phyloP scores from a whole-genome alignment of 1,140 invertebrate species.

The Sarcophaga peregrina region DNA sequence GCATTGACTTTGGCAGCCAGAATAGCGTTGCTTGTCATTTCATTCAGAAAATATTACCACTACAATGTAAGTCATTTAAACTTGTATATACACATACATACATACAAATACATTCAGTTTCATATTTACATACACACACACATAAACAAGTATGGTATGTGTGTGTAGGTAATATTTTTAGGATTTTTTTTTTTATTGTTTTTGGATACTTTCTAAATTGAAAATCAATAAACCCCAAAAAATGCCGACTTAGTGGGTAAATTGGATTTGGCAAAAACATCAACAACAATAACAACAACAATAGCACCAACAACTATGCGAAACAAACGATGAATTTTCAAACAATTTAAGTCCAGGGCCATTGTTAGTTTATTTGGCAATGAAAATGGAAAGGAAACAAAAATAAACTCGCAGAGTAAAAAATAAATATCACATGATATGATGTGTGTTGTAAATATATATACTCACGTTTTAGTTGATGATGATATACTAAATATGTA shows the following conservation, averaged over 20 bases:
- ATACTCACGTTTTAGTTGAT: too few species aligned
- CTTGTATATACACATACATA: not conserved
- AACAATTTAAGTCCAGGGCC: not conserved
- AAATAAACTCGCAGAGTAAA: too few species aligned
- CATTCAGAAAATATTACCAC: constrained; percentile 16
- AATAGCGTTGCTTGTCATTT: not conserved
- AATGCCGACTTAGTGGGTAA: constrained; percentile 26
- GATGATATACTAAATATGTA: too few species aligned
- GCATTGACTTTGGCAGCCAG: not conserved
- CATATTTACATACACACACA: not conserved
- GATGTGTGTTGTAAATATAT: too few species aligned
- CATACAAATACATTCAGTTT: not conserved
- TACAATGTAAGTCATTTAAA: not conserved
- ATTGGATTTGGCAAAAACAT: constrained; percentile 11
- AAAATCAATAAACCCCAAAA: constrained; percentile 27
- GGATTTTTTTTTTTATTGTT: not conserved
- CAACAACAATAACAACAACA: not conserved
- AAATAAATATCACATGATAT: too few species aligned
- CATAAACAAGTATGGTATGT: not conserved
- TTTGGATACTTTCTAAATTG: not conserved
- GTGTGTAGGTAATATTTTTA: too few species aligned
- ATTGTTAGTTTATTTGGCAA: not conserved
- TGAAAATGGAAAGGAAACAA: too few species aligned
- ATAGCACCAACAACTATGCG: not conserved
- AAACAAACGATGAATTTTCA: not conserved